phyloP scores from a whole-genome alignment of 92 coral and sea anemone genomes.

The Epizoanthus rinbou region DNA sequence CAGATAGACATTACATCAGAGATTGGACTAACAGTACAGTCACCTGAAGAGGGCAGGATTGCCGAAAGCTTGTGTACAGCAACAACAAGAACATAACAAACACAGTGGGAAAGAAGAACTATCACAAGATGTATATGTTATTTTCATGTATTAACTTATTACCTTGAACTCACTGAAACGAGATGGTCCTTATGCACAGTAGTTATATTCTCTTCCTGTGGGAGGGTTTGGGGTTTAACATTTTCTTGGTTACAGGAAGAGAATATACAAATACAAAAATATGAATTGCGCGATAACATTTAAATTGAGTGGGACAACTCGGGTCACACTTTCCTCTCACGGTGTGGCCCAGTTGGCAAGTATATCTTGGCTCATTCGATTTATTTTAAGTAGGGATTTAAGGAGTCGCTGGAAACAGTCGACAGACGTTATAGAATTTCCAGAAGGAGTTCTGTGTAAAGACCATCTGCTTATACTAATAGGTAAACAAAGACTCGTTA shows the following conservation, averaged over 20 bases:
- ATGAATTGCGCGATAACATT: not conserved
- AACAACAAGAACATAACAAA: no score
- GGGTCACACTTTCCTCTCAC: constrained; percentile 21
- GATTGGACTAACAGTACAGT: no score
- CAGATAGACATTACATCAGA: no score
- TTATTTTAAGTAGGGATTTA: not conserved
- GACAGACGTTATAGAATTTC: not conserved
- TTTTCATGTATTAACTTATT: not conserved
- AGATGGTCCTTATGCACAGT: not conserved
- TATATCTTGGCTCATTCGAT: not conserved
- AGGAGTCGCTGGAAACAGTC: not conserved
- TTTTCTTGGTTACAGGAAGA: constrained; percentile 22
- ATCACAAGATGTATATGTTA: no score
- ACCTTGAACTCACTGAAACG: not conserved
- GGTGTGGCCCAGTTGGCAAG: not conserved
- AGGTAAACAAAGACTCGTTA: not conserved
- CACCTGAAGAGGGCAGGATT: no score
- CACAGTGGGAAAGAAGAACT: no score
- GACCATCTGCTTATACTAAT: not conserved
- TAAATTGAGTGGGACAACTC: constrained; percentile 1
- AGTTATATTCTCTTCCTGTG: constrained; percentile 14
- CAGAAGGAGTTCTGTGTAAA: not conserved
- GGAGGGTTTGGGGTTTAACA: constrained; percentile 8
- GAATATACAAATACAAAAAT: not conserved
- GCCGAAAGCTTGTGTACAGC: no score